These are phyloP conservation scores for Theonella swinhoei DNA, from an alignment of 37 sponge, comb jelly and placozoan genomes.

Conservation along the genomic window DNA sequence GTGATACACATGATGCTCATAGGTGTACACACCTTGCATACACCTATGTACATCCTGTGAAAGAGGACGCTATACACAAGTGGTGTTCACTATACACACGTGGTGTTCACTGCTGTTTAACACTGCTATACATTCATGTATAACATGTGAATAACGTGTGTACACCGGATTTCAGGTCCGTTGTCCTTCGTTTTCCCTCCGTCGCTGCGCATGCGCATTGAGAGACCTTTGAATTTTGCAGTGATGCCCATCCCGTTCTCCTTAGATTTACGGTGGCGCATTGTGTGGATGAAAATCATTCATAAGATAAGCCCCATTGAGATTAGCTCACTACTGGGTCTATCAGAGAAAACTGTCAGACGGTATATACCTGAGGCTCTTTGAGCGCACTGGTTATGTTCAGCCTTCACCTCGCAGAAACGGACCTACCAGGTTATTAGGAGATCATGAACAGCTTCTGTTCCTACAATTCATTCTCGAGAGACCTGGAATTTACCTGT, in stretches of 20 bases:
- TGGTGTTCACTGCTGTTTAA: too few species aligned
- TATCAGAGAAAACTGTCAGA: neutral
- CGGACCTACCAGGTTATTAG: neutral
- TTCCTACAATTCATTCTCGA: slow-evolving; percentile 3
- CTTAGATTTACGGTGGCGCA: slow-evolving; percentile 5
- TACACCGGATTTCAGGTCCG: too few species aligned
- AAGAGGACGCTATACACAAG: too few species aligned
- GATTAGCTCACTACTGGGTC: neutral
- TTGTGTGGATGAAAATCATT: slow-evolving; percentile 4
- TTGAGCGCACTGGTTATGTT: slow-evolving; percentile 7
- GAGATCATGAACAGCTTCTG: slow-evolving; percentile 2
- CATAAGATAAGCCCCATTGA: neutral
- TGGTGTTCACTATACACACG: too few species aligned
- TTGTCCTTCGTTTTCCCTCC: too few species aligned
- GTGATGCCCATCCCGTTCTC: slow-evolving; percentile 21
- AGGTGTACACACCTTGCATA: too few species aligned
- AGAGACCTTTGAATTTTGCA: too few species aligned
- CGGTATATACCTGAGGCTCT: neutral
- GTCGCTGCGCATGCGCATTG: too few species aligned
- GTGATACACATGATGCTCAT: too few species aligned
- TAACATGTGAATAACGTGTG: too few species aligned
- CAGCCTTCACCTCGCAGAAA: neutral
- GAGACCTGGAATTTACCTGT: slow-evolving; percentile 3
- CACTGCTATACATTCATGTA: too few species aligned
- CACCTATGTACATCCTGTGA: too few species aligned